A percentile compares a stretch with the other conserved stretches of the same genome.
Evolutionary conservation across 2,113 vertebrate genomes (phyloP).

Genomic region (Asarcornis scutulata): DNA sequence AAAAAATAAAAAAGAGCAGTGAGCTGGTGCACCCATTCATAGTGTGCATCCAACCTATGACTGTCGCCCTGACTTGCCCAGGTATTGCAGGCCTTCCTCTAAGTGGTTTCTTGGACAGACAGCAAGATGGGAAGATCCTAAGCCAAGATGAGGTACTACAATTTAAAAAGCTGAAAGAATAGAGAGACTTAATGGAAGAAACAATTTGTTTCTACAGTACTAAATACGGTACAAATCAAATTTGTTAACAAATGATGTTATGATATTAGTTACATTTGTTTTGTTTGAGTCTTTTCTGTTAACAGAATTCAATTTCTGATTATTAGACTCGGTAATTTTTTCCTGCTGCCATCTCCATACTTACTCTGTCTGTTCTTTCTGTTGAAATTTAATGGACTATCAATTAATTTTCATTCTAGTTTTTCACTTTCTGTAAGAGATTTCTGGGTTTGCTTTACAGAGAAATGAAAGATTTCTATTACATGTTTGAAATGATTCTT

Average conservation of each 20-base stretch:
- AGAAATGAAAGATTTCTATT: background rate
- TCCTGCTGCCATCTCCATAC: background rate
- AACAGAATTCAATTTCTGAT: background rate
- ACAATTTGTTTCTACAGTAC: background rate
- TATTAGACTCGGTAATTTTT: background rate
- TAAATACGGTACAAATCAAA: background rate
- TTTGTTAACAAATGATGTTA: background rate
- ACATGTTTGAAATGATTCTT: background rate
- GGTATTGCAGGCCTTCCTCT: background rate
- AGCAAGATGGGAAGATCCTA: background rate
- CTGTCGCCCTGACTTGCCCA: background rate
- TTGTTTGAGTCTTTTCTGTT: background rate
- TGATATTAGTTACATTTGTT: background rate
- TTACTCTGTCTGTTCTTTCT: background rate
- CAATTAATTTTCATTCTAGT: background rate
- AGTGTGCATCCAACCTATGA: rapidly evolving
- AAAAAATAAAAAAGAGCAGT: background rate
- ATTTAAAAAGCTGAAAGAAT: background rate
- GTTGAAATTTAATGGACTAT: background rate
- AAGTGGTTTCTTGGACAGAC: background rate
- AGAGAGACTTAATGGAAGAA: background rate
- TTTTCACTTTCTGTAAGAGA: background rate
- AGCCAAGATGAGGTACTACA: background rate
- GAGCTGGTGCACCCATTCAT: background rate
- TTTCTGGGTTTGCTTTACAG: background rate